Evolutionary conservation across 1,140 invertebrate genomes (phyloP).

Genomic region (Hydropsyche tenuis): DNA sequence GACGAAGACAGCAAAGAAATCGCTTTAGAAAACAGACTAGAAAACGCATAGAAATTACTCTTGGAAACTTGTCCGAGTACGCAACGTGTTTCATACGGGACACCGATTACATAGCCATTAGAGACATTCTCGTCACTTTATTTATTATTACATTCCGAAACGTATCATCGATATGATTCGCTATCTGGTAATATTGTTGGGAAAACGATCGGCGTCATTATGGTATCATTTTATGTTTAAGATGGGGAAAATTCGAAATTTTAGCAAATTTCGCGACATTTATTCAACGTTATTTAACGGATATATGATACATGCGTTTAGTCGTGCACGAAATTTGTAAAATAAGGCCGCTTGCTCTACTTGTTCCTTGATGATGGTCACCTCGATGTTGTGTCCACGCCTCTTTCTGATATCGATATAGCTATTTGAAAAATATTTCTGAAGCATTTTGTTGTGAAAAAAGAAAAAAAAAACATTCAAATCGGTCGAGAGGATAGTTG

Average conservation of each 20-base stretch:
- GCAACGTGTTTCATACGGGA: conserved; percentile 18
- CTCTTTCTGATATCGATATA: not conserved
- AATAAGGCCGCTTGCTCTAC: conserved; percentile 33
- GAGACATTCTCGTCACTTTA: not conserved
- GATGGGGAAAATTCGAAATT: no score
- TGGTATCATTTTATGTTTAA: no score
- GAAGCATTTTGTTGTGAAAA: no score
- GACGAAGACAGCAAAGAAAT: conserved; percentile 26
- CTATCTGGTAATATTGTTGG: no score
- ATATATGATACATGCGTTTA: not conserved
- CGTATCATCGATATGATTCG: no score
- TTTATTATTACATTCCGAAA: no score
- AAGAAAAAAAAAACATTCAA: no score
- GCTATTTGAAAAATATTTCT: not conserved
- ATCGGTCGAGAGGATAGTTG: no score
- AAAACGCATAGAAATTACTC: conserved; percentile 35
- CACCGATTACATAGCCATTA: conserved; percentile 16
- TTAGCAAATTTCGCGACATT: not conserved
- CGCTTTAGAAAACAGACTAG: conserved; percentile 31
- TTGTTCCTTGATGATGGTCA: not conserved
- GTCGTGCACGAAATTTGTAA: not conserved
- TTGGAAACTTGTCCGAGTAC: conserved; percentile 25
- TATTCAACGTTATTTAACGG: not conserved
- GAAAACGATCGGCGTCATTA: no score
- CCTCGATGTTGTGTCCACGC: not conserved